Conservation (phyloP, 2,113 vertebrate species). For the Chloropsis cyanopogon region DNA sequence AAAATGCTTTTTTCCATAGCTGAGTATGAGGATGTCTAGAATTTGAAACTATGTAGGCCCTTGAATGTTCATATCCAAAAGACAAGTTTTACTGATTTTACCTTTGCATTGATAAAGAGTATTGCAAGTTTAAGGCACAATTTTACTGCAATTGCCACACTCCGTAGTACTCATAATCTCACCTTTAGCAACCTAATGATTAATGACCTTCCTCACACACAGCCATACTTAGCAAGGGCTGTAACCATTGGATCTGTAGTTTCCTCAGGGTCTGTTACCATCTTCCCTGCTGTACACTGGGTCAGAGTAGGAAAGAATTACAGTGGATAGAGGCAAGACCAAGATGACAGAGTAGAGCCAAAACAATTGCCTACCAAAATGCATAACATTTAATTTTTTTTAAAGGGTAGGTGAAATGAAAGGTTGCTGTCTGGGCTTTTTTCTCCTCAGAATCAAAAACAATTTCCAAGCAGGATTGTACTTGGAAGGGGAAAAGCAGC, state of each 20-base stretch:
- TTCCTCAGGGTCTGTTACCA: background rate
- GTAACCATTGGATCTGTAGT: background rate
- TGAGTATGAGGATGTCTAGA: background rate
- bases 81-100: background rate
- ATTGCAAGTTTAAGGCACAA: background rate
- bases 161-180: background rate
- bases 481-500: background rate
- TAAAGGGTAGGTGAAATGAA: background rate
- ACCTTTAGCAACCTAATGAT: background rate
- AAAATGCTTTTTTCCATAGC: background rate
- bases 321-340: background rate
- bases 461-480: background rate
- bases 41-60: background rate
- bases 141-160: background rate
- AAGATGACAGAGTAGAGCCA: background rate
- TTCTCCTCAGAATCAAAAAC: background rate
- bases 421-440: background rate
- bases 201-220: background rate
- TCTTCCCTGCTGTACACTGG: background rate
- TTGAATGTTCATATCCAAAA: background rate
- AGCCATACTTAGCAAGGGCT: background rate
- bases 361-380: background rate
- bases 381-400: background rate
- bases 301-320: background rate
- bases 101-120: background rate